phyloP scores from a whole-genome alignment of 2,888 invertebrate genomes.

The Acanthoscelides obtectus region DNA sequence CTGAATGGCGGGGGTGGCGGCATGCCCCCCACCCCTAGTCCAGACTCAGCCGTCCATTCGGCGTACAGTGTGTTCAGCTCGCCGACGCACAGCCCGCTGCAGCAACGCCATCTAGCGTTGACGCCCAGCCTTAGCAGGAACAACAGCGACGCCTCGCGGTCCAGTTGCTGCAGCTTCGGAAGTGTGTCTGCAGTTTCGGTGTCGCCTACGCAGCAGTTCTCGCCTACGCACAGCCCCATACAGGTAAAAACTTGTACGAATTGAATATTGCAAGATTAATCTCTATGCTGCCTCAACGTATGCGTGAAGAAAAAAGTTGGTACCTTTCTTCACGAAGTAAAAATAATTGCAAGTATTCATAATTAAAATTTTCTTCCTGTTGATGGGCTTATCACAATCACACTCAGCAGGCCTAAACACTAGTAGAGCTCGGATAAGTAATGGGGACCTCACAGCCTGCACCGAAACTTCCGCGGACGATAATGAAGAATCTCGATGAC shows the following conservation, averaged over 20 bases:
- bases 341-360: too few species aligned
- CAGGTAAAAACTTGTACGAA: too few species aligned
- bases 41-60: conserved; percentile 85
- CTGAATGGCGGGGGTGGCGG: conserved; percentile 32
- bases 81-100: conserved; percentile 82
- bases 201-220: conserved; percentile 60
- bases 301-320: too few species aligned
- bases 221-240: conserved; percentile 85
- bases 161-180: conserved; percentile 83
- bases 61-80: conserved; percentile 80
- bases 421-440: too few species aligned
- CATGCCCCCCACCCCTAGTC: conserved; percentile 76
- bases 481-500: too few species aligned
- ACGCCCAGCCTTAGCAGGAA: conserved; percentile 83
- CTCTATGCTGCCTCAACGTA: neutral
- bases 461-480: too few species aligned
- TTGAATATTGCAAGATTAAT: too few species aligned
- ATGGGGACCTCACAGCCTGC: too few species aligned
- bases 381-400: too few species aligned
- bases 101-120: conserved; percentile 73
- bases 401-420: too few species aligned
- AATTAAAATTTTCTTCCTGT: too few species aligned
- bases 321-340: too few species aligned
- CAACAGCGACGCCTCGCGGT: conserved; percentile 87
- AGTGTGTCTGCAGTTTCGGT: conserved; percentile 53